Conservation (phyloP, 2,797 vertebrate species). For the Phyllotis vaccarum region DNA sequence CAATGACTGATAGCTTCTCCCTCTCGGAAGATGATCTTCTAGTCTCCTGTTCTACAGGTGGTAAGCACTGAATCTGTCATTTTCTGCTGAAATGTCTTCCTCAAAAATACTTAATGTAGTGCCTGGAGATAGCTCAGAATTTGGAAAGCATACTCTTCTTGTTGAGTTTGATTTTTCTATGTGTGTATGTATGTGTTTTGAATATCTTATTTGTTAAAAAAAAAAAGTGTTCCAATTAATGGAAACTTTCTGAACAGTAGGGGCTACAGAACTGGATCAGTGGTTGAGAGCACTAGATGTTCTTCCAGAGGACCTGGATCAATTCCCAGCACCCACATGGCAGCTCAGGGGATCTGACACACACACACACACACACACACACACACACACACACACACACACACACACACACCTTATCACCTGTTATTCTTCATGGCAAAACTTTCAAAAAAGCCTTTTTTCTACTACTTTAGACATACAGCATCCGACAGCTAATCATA, state of each 20-base stretch:
- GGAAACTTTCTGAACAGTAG: neutral
- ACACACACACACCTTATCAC: neutral
- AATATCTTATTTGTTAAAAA: neutral
- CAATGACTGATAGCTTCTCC: neutral
- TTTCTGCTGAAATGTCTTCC: constrained; percentile 43
- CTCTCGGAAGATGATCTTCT: neutral
- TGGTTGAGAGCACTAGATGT: neutral
- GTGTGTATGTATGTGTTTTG: neutral
- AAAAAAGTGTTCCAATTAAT: neutral
- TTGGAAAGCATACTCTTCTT: neutral
- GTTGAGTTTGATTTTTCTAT: neutral
- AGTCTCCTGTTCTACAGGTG: neutral
- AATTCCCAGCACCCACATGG: neutral
- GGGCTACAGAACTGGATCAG: neutral
- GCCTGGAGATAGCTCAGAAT: neutral
- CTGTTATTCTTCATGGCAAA: neutral
- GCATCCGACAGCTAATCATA: neutral
- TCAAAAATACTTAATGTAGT: neutral
- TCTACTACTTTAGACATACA: neutral
- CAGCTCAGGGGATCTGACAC: neutral
- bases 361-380: neutral
- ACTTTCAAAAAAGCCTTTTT: neutral
- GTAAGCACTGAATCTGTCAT: constrained; percentile 36
- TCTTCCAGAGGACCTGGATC: neutral
- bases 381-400: neutral